These are phyloP conservation scores for Gastrophryne carolinensis DNA, from an alignment of 2,797 vertebrate genomes.

Conservation along the genomic window DNA sequence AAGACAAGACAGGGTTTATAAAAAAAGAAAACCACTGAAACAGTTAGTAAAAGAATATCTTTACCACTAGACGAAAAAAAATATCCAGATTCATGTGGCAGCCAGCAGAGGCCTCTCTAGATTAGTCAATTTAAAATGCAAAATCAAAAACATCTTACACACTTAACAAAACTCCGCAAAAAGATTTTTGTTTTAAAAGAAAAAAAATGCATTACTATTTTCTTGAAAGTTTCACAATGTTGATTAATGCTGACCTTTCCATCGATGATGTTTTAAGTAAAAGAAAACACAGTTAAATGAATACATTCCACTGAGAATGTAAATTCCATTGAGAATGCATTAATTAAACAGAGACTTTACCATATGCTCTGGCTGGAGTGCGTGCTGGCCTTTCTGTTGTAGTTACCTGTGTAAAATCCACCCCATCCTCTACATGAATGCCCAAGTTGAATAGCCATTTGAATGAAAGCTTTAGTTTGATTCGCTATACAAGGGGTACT, in stretches of 20 bases:
- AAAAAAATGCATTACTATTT: constrained; percentile 71
- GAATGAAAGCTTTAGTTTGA: constrained; percentile 87
- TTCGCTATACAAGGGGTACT: constrained; percentile 91
- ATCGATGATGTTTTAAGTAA: constrained; percentile 80
- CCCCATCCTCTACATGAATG: constrained; percentile 86
- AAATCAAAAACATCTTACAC: constrained; percentile 53
- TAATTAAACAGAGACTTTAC: constrained; percentile 78
- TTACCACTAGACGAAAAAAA: constrained; percentile 32
- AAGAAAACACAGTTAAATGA: constrained; percentile 85
- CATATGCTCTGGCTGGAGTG: constrained; percentile 77
- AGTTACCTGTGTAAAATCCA: constrained; percentile 85
- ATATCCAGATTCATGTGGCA: constrained; percentile 61
- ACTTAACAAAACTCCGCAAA: constrained; percentile 71
- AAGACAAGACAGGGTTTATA: too few species aligned
- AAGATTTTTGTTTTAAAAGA: constrained; percentile 66
- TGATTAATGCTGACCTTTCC: constrained; percentile 85
- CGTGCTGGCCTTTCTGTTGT: constrained; percentile 79
- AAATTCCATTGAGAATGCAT: constrained; percentile 81
- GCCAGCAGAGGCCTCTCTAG: constrained; percentile 97
- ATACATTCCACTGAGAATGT: constrained; percentile 81
- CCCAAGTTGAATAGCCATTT: constrained; percentile 87
- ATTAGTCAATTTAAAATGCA: constrained; percentile 71
- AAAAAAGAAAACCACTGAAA: too few species aligned
- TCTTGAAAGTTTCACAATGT: constrained; percentile 77
- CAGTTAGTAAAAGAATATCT: too few species aligned